A percentile compares a stretch with the other conserved stretches of the same genome.
Conservation (phyloP, 2,888 invertebrate genomes). For the Venustoraphidia nigricollis region DNA sequence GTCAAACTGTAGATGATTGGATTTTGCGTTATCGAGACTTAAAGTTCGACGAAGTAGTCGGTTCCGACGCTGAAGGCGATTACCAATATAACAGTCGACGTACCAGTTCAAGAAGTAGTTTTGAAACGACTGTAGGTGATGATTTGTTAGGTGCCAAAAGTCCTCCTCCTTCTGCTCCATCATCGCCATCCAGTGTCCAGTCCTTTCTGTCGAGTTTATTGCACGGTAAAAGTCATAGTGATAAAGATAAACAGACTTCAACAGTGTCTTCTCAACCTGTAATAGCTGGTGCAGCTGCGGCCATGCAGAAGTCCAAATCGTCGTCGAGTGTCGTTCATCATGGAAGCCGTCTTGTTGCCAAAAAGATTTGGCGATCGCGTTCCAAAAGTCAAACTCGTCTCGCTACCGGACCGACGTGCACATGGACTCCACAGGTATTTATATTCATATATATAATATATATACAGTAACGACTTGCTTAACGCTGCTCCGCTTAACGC, state of each 20-base stretch:
- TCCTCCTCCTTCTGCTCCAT: slow-evolving; percentile 22
- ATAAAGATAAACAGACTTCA: slow-evolving; percentile 17
- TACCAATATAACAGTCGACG: slow-evolving; percentile 22
- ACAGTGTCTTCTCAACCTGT: slow-evolving; percentile 16
- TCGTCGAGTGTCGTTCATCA: slow-evolving; percentile 73
- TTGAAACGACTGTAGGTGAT: slow-evolving; percentile 30
- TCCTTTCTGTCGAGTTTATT: slow-evolving; percentile 47
- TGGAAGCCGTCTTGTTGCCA: slow-evolving; percentile 54
- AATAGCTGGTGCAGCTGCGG: slow-evolving; percentile 32
- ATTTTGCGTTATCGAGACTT: slow-evolving; percentile 39
- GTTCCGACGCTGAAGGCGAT: slow-evolving; percentile 5
- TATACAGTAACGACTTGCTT: too few relatives aligned
- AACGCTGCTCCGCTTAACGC: too few relatives aligned
- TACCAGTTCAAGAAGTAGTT: slow-evolving; percentile 36
- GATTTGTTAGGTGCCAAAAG: slow-evolving; percentile 12
- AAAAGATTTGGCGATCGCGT: slow-evolving; percentile 71
- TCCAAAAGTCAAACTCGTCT: slow-evolving; percentile 66
- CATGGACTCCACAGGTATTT: slow-evolving; percentile 78
- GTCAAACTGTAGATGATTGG: slow-evolving; percentile 68
- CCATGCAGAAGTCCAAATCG: slow-evolving; percentile 84
- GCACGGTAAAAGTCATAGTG: slow-evolving; percentile 32
- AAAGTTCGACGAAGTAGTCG: slow-evolving; percentile 23
- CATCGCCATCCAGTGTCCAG: slow-evolving; percentile 34
- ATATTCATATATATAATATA: too few relatives aligned
- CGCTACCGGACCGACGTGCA: slow-evolving; percentile 35